Percentiles rank a stretch among this genome's conserved stretches.
Evolutionary conservation across 2,888 invertebrate genomes (phyloP).

Genomic region (Archips crataeganus): DNA sequence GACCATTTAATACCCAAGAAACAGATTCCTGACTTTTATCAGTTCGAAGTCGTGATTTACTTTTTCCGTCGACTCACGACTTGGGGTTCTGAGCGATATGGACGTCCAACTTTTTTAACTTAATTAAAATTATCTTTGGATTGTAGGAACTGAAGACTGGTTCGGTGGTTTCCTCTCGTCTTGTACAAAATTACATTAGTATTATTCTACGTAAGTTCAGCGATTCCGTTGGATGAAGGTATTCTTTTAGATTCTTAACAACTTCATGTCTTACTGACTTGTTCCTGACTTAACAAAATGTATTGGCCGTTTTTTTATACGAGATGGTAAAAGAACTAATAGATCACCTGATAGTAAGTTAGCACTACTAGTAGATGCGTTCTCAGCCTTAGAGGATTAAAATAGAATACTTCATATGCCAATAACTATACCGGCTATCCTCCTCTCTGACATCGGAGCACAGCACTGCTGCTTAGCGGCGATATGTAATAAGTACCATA

Average conservation of each 20-base stretch:
- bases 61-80: conserved; percentile 1
- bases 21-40: conserved; percentile 16
- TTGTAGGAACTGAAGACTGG: background rate
- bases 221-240: background rate
- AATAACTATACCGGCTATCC: no score
- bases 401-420: no score
- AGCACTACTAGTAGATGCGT: no score
- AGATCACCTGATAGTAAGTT: no score
- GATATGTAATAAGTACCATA: no score
- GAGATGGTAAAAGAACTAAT: no score
- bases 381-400: no score
- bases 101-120: conserved; percentile 17
- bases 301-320: background rate
- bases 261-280: background rate
- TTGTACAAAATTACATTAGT: background rate
- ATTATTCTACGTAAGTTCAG: background rate
- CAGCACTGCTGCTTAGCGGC: no score
- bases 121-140: conserved; percentile 6
- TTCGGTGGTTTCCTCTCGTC: background rate
- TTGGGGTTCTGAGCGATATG: conserved; percentile 13
- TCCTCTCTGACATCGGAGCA: no score
- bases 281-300: background rate
- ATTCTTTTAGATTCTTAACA: background rate
- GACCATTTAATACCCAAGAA: background rate
- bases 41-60: conserved; percentile 16